Conservation (phyloP, 2,888 invertebrate species). For the Heteromyza rotundicornis region DNA sequence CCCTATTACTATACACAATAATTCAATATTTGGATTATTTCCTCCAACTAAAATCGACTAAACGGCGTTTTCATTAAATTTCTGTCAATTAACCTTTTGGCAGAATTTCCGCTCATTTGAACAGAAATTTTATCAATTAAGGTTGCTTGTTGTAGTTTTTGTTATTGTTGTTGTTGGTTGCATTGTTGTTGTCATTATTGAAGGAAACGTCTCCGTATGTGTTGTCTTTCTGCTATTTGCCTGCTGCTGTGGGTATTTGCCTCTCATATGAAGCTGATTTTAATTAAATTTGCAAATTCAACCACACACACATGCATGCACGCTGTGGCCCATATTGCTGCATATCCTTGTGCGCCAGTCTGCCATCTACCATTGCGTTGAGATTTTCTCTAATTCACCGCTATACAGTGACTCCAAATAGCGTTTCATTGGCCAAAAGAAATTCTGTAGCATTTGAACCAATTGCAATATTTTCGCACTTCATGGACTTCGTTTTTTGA, state of each 20-base stretch:
- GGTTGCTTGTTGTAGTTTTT: conserved; percentile 22
- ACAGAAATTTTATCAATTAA: conserved; percentile 28
- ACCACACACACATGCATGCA: conserved; percentile 29
- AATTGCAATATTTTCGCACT: too few species aligned
- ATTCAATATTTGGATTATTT: not conserved
- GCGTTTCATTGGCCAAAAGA: not conserved
- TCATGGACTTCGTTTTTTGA: too few species aligned
- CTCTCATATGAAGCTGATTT: conserved; percentile 34
- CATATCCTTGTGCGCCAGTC: conserved; percentile 22
- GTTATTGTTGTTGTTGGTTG: conserved; percentile 18
- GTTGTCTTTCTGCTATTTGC: not conserved
- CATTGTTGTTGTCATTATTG: conserved; percentile 11
- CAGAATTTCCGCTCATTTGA: conserved; percentile 28
- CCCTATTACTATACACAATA: too few species aligned
- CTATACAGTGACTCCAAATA: not conserved
- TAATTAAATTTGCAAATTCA: conserved; percentile 52
- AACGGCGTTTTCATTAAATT: not conserved
- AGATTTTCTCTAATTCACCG: conserved; percentile 20
- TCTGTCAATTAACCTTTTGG: conserved; percentile 19
- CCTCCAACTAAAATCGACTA: not conserved
- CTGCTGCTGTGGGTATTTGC: not conserved
- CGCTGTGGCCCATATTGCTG: not conserved
- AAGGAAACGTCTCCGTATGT: conserved; percentile 33
- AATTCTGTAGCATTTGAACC: too few species aligned
- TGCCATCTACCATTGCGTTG: conserved; percentile 21